phyloP scores from a whole-genome alignment of 2,888 invertebrate species.

The Ophion costatus region DNA sequence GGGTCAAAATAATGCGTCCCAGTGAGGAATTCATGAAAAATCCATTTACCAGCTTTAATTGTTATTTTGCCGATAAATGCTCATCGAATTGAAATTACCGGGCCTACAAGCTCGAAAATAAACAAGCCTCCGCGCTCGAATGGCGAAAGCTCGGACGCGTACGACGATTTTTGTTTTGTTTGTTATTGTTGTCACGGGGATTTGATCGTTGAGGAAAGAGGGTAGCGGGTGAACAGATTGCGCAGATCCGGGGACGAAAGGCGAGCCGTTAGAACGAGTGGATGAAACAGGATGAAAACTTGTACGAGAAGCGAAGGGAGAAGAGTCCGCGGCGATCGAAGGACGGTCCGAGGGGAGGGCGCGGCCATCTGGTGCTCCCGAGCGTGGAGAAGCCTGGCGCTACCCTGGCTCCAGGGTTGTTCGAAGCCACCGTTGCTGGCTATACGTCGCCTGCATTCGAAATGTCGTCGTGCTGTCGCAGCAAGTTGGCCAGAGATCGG shows the following conservation, averaged over 20 bases:
- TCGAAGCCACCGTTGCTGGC: constrained; percentile 45
- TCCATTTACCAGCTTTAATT: neutral
- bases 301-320: constrained; percentile 55
- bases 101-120: neutral
- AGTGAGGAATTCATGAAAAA: neutral
- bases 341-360: constrained; percentile 65
- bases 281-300: constrained; percentile 69
- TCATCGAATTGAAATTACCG: too few relatives aligned
- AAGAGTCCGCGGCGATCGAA: constrained; percentile 65
- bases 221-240: neutral
- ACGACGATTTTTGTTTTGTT: too few relatives aligned
- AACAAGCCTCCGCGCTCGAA: neutral
- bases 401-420: constrained; percentile 7
- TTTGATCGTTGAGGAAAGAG: neutral
- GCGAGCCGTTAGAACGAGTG: constrained; percentile 44
- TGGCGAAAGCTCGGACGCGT: neutral
- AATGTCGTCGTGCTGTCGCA: constrained; percentile 62
- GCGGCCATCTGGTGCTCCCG: constrained; percentile 59
- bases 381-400: neutral
- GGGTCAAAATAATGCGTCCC: neutral
- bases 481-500: constrained; percentile 57
- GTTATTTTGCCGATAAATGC: too few relatives aligned
- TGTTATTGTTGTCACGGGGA: neutral
- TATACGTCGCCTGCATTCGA: constrained; percentile 69
- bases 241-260: neutral